A percentile compares a stretch with the other conserved stretches of the same genome.
Evolutionary conservation across 2,888 invertebrate species (phyloP).

Genomic region (Buathra laborator): DNA sequence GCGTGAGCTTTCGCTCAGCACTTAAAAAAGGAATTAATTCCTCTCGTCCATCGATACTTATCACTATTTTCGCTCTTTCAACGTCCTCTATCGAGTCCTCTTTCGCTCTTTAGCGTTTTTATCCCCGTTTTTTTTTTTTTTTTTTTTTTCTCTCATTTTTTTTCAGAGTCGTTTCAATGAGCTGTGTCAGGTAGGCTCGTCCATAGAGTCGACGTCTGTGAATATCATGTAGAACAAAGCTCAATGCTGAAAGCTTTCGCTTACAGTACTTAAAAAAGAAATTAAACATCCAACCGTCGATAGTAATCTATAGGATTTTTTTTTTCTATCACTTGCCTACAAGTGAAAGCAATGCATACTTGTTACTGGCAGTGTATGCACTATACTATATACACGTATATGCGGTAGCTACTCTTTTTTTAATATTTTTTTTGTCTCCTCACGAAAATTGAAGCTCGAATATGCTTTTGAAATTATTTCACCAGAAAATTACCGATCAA

Average conservation of each 20-base stretch:
- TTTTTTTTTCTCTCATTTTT: conserved; percentile 23
- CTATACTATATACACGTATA: no score
- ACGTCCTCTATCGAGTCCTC: neutral
- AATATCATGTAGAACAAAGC: conserved; percentile 30
- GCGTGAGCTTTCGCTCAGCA: conserved; percentile 50
- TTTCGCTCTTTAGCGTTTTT: conserved; percentile 17
- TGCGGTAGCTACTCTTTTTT: neutral
- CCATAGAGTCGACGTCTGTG: conserved; percentile 36
- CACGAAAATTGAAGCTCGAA: conserved; percentile 23
- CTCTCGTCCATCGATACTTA: conserved; percentile 52
- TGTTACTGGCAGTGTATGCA: no score
- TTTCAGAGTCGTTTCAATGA: conserved; percentile 42
- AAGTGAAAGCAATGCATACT: neutral
- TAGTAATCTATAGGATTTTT: conserved; percentile 31
- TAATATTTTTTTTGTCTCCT: neutral
- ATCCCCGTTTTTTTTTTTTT: conserved; percentile 5
- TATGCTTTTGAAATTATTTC: conserved; percentile 16
- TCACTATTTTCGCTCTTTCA: conserved; percentile 44
- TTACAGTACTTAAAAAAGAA: conserved; percentile 39
- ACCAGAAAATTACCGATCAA: conserved; percentile 27
- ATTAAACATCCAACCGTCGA: conserved; percentile 40
- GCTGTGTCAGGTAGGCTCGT: conserved; percentile 50
- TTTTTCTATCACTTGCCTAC: conserved; percentile 23
- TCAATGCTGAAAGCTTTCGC: conserved; percentile 39
- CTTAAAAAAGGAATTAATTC: conserved; percentile 60